Evolutionary conservation across 2,888 invertebrate species (phyloP), one percentile per base, ranked within the genome.

Genomic region (Chymomyza procnemis): DNA sequence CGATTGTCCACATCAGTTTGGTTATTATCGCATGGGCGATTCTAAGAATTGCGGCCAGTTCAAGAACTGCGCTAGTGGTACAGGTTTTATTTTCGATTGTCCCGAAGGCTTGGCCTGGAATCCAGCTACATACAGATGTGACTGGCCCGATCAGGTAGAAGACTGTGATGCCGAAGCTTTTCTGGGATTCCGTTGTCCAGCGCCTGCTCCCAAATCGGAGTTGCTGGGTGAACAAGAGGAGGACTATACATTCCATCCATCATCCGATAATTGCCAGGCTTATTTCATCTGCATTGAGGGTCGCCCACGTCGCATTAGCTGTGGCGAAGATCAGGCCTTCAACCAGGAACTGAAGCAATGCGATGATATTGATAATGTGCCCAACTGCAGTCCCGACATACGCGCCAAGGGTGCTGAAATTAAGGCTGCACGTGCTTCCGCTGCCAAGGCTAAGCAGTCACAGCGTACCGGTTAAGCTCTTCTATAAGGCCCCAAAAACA

Each of bases 101-200:
- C 97, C 97, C 0, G 96, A 95, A 83, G 97, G 97, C 21, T 92
- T 97, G 61, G 96, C 96, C 8, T 96, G 94, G 91, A 95, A 94
- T 89, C 92, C 93, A 1, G 93, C 93, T 12, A 93, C 92, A 9
- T 95, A 96, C 88, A 93, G 94, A 62, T 97, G 97, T 89, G 96
- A 97, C 73, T 97, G 96, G 96, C 96, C 97, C 3, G 97, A 97
- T 91, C 93, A 95, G 90, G 96, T 96, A 0, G 90, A 93, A 3
- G 94, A 94, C 66, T 97, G 96, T 82, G 95, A 97, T 88, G 95
- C 95, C 60, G 96, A 96, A 93, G 94, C 96, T 1, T 91, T 85
- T 77, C 92, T 97, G 61, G 95, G 96, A 9, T 97, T 96, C 92
- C 93, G 93, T 14, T 97, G 97, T 86, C 97, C 97, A 0, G 92